phyloP scores from a whole-genome alignment of 2,797 vertebrate species.

The Syncerus caffer region DNA sequence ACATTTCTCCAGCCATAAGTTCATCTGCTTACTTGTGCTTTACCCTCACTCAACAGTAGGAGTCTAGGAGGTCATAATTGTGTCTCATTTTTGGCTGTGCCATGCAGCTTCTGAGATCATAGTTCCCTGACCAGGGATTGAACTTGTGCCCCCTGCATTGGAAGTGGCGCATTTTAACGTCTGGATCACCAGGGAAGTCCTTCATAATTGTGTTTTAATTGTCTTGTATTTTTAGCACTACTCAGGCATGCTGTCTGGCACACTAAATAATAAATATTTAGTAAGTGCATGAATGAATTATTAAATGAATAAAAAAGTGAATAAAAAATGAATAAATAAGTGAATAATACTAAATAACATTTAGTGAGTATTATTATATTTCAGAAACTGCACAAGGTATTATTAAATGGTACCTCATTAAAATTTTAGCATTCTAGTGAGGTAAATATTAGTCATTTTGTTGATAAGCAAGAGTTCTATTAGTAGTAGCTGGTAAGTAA shows the following conservation, averaged over 20 bases:
- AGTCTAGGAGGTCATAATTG: not conserved
- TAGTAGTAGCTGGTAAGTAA: not conserved
- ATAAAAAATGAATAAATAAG: not conserved
- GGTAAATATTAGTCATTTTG: not conserved
- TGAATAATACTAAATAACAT: not conserved
- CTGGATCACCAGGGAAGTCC: not conserved
- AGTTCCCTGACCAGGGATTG: not conserved
- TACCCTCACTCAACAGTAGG: not conserved
- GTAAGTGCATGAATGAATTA: not conserved
- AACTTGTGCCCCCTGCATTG: not conserved
- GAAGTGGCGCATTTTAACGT: rapidly evolving
- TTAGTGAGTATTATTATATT: not conserved
- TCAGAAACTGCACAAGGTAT: not conserved
- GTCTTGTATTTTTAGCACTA: not conserved
- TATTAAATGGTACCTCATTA: not conserved
- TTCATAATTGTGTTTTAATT: not conserved
- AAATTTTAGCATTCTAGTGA: not conserved
- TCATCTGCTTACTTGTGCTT: not conserved
- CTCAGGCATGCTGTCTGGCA: not conserved
- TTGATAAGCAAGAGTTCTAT: not conserved
- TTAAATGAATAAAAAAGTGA: not conserved
- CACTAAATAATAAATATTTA: not conserved
- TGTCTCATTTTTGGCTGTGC: not conserved
- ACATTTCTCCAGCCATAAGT: not conserved
- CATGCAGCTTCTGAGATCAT: not conserved